Conservation (phyloP, 2,113 vertebrate species). For the Neoarius graeffei region DNA sequence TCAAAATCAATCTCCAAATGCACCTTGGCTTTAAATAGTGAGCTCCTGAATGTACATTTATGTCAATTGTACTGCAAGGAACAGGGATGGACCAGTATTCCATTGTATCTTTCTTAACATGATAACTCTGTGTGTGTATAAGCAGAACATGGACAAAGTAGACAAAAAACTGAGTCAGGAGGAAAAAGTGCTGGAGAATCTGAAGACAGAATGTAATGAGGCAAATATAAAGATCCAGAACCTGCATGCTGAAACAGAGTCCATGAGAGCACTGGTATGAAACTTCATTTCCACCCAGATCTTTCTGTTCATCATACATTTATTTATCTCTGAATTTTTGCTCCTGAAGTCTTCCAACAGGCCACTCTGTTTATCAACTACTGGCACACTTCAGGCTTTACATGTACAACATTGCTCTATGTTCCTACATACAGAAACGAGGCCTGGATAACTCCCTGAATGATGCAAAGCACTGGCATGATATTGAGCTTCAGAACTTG, state of each 20-base stretch:
- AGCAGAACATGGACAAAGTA: conserved; percentile 68
- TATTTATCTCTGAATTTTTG: not conserved
- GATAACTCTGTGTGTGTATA: conserved; percentile 22
- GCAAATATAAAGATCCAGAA: conserved; percentile 86
- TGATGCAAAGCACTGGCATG: conserved; percentile 88
- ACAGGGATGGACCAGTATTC: not conserved
- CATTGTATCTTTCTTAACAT: not conserved
- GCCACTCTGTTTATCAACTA: not conserved
- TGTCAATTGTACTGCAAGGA: not conserved
- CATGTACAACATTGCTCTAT: not conserved
- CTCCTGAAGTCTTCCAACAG: not conserved
- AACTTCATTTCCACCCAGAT: not conserved
- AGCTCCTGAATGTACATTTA: not conserved
- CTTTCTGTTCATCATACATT: not conserved
- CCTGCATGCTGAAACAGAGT: conserved; percentile 90
- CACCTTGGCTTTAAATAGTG: not conserved
- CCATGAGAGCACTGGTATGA: conserved; percentile 86
- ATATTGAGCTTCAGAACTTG: conserved; percentile 90
- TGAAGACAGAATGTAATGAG: conserved; percentile 81
- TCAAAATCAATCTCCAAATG: not conserved
- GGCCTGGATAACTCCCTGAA: conserved; percentile 88
- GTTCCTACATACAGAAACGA: conserved; percentile 76
- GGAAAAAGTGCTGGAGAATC: conserved; percentile 79
- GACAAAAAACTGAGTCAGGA: conserved; percentile 76
- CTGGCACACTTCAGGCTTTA: not conserved